These are phyloP conservation scores for Pyrrhosoma nymphula DNA, from an alignment of 2,888 invertebrate species.

Conservation along the genomic window DNA sequence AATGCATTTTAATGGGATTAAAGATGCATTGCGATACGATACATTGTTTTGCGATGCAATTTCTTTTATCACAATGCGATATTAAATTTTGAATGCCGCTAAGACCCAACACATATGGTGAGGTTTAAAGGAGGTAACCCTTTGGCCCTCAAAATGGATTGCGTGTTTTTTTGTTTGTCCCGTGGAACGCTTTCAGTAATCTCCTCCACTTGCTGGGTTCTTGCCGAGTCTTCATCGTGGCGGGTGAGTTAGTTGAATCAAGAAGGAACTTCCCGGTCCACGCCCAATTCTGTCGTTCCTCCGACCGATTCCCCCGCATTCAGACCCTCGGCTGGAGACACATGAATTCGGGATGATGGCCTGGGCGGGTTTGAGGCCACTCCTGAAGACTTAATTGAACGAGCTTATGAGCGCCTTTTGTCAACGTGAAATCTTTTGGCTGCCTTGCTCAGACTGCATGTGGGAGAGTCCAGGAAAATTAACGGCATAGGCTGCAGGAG, in stretches of 20 bases:
- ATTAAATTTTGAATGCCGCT: no score
- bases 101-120: no score
- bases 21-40: no score
- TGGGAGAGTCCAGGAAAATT: background rate
- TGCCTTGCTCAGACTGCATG: background rate
- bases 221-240: background rate
- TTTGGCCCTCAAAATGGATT: background rate
- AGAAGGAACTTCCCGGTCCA: background rate
- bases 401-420: background rate
- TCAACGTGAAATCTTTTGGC: background rate
- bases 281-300: background rate
- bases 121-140: background rate
- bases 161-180: slow-evolving; percentile 54
- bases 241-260: background rate
- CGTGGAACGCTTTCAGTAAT: background rate
- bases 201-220: background rate
- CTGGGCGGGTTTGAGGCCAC: background rate
- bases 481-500: background rate
- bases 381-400: background rate
- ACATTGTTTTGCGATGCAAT: no score
- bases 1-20: no score
- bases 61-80: no score
- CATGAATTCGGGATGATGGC: background rate
- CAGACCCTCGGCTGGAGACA: background rate
- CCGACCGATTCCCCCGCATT: background rate